Base-by-base conservation (phyloP, 2,888 invertebrate genomes). In the Apotomis capreana region DNA sequence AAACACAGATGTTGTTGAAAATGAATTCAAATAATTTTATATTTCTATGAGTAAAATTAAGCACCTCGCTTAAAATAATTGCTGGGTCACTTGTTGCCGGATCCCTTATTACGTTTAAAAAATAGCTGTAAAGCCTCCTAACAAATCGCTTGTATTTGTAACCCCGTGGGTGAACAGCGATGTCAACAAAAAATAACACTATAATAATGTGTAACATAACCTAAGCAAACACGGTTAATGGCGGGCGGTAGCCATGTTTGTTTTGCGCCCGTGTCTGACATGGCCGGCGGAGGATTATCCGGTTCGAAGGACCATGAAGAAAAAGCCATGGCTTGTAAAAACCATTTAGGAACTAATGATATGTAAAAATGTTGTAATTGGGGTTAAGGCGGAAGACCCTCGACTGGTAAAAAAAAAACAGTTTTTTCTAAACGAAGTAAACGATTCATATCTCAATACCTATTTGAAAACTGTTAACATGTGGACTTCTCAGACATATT, bases 151-250 rank as follows among this genome's bases (percentile, higher is more conserved):
- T n/a, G 46, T 68, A 68, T 72, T 72, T 68, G 63, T 72, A 54
- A 68, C 63, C 67, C 49, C 62, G 61, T 54, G 61, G 72, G 68
- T 72, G 57, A 72, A 72, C 62, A 68, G 63, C 72, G 68, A 68
- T 72, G 76, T 77, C 78, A 78, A 81, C 83, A 82, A 83, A 83
- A 80, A 87, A 85, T 81, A 83, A 83, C 81, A 79, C 80, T 83
- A 83, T 88, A 86, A 87, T 89, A 83, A 86, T 83, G 86, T 89
- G 88, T 89, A 88, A 89, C 85, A 81, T 80, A 84, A 83, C 90
- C 91, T 89, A 90, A 90, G 85, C 87, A 89, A 89, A 90, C 91
- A 84, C 75, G 76, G 83, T 83, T 88, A 89, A 89, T 88, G 84
- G 88, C 82, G 74, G 76, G 70, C 77, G 79, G 77, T 78, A 55